These are phyloP conservation scores for Abramis brama DNA, from an alignment of 2,113 vertebrate genomes.

Conservation along the genomic window DNA sequence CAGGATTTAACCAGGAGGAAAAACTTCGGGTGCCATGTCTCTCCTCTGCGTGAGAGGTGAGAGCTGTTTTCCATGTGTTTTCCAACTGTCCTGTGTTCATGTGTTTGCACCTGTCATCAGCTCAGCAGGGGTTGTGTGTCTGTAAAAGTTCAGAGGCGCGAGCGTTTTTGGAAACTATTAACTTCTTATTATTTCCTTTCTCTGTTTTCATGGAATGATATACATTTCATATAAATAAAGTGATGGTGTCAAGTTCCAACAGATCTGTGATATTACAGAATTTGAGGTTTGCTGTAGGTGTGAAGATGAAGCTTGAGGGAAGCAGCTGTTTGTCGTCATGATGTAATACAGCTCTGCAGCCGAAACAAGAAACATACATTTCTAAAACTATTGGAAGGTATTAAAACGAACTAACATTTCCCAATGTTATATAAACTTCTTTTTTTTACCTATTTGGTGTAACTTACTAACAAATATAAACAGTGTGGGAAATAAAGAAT, in stretches of 20 bases:
- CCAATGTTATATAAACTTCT: neutral
- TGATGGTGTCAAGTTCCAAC: neutral
- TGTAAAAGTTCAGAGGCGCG: neutral
- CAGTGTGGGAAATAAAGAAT: neutral
- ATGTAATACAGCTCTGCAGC: neutral
- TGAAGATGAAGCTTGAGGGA: neutral
- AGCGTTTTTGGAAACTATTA: neutral
- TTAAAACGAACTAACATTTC: neutral
- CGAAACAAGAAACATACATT: neutral
- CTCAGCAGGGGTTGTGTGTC: neutral
- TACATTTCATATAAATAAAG: neutral
- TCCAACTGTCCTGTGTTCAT: neutral
- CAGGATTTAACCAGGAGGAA: slow-evolving; percentile 44
- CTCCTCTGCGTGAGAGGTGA: slow-evolving; percentile 79
- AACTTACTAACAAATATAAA: neutral
- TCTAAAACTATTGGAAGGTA: neutral
- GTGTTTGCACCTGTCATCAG: neutral
- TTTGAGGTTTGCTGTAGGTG: neutral
- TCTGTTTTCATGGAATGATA: neutral
- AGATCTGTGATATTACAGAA: slow-evolving; percentile 4
- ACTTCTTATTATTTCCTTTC: neutral
- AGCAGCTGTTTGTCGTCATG: slow-evolving; percentile 49
- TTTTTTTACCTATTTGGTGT: too few relatives aligned
- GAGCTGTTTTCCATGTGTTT: slow-evolving; percentile 35
- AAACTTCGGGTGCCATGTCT: slow-evolving; percentile 72